Evolutionary conservation across 2,888 invertebrate genomes (phyloP).

Genomic region (Melikaiella ostensackeni): DNA sequence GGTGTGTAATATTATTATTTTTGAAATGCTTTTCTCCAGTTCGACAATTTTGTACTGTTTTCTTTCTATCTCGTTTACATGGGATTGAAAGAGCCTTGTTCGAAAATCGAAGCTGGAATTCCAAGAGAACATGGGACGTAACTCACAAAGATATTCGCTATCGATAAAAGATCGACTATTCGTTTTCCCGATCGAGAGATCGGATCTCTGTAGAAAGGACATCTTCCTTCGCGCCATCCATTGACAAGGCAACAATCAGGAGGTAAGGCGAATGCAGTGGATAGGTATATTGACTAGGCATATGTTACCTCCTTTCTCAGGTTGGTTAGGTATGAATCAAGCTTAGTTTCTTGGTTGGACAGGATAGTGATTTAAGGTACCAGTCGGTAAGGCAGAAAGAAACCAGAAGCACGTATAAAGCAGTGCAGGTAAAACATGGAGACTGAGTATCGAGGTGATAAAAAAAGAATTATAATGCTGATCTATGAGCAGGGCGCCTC

Average conservation of each 20-base stretch:
- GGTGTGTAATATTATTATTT: too few species aligned
- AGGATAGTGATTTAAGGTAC: slow-evolving; percentile 37
- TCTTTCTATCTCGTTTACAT: neutral
- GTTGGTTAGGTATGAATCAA: slow-evolving; percentile 36
- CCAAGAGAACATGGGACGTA: neutral
- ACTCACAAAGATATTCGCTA: slow-evolving; percentile 1
- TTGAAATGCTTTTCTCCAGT: too few species aligned
- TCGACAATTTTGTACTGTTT: too few species aligned
- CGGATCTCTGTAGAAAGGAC: slow-evolving; percentile 43
- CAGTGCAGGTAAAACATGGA: slow-evolving; percentile 48
- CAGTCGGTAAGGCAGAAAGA: slow-evolving; percentile 7
- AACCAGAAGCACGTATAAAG: slow-evolving; percentile 48
- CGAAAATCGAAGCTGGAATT: neutral
- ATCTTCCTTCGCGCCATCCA: slow-evolving; percentile 12
- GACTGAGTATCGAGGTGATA: slow-evolving; percentile 51
- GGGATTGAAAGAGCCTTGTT: neutral
- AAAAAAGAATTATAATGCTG: slow-evolving; percentile 51
- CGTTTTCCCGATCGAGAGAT: slow-evolving; percentile 14
- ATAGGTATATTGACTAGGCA: slow-evolving; percentile 15
- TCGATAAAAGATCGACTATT: slow-evolving; percentile 10
- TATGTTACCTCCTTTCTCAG: slow-evolving; percentile 8
- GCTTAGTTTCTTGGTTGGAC: slow-evolving; percentile 26
- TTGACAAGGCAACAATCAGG: slow-evolving; percentile 23
- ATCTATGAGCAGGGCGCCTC: slow-evolving; percentile 49
- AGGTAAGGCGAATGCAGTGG: slow-evolving; percentile 7